Conservation (phyloP, 2,888 invertebrate species). For the Spisula solida region DNA sequence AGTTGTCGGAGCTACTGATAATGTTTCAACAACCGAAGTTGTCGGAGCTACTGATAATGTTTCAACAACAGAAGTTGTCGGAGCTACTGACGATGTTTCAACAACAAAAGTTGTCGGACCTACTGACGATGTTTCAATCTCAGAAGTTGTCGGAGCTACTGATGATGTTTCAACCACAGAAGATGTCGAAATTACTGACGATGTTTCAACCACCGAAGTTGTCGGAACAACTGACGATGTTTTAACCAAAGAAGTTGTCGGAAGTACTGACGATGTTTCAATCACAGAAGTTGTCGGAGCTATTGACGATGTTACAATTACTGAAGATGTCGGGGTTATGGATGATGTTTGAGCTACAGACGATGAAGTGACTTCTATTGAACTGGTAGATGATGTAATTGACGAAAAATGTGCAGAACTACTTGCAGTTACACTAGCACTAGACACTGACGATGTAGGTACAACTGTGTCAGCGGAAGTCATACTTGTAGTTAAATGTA, state of each 20-base stretch:
- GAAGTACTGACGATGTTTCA: not conserved
- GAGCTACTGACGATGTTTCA: not conserved
- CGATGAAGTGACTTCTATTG: too few species aligned
- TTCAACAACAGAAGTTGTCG: too few species aligned
- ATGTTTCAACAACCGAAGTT: too few species aligned
- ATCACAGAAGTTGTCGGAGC: not conserved
- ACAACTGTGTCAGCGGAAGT: not conserved
- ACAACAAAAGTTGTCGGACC: not conserved
- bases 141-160: not conserved
- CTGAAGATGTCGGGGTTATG: too few species aligned
- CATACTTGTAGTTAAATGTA: not conserved
- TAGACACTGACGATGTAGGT: not conserved
- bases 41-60: too few species aligned
- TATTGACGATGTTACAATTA: too few species aligned
- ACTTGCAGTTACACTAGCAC: not conserved
- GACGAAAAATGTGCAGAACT: not conserved
- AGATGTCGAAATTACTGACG: too few species aligned
- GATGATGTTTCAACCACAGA: too few species aligned
- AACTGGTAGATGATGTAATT: not conserved
- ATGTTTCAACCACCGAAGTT: too few species aligned
- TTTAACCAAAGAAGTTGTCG: not conserved
- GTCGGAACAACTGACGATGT: not conserved
- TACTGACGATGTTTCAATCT: not conserved
- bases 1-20: too few species aligned
- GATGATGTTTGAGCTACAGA: too few species aligned